A percentile compares a stretch with the other conserved stretches of the same genome.
Evolutionary conservation across 2,113 vertebrate species (phyloP).

Genomic region (Prunella fulvescens): DNA sequence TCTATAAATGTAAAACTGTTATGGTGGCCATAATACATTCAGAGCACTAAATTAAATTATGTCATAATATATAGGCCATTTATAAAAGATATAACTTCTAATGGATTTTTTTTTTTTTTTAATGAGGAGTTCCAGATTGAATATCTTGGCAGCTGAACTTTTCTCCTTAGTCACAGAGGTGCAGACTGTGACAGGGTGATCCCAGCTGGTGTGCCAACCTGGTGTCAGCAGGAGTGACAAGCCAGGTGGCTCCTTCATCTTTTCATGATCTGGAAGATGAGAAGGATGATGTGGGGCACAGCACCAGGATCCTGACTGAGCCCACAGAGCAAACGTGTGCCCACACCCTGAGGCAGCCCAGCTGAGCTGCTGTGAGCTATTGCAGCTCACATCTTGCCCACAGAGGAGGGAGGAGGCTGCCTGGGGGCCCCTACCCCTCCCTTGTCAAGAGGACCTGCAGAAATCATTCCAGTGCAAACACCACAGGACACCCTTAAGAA

Average conservation of each 20-base stretch:
- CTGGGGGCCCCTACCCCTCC: not conserved
- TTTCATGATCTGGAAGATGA: not conserved
- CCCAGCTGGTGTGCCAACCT: not conserved
- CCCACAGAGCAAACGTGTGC: not conserved
- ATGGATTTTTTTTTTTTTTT: not conserved
- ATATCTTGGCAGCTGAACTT: not conserved
- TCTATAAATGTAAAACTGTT: conserved; percentile 59
- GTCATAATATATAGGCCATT: conserved; percentile 50
- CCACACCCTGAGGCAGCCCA: not conserved
- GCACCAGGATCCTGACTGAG: not conserved
- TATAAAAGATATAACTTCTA: conserved; percentile 33
- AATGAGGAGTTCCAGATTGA: not conserved
- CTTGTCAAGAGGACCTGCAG: not conserved
- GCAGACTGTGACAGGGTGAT: not conserved
- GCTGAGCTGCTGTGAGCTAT: not conserved
- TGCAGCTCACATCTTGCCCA: not conserved
- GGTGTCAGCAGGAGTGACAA: not conserved
- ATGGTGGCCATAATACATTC: not conserved
- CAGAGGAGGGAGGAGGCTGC: not conserved
- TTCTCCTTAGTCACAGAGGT: not conserved
- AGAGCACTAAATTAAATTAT: conserved; percentile 55
- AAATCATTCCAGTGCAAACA: not conserved
- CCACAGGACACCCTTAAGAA: not conserved
- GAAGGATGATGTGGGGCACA: not conserved
- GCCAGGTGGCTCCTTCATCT: not conserved